These are phyloP conservation scores for Nasonia giraulti DNA, from an alignment of 1,140 invertebrate genomes.

Conservation along the genomic window DNA sequence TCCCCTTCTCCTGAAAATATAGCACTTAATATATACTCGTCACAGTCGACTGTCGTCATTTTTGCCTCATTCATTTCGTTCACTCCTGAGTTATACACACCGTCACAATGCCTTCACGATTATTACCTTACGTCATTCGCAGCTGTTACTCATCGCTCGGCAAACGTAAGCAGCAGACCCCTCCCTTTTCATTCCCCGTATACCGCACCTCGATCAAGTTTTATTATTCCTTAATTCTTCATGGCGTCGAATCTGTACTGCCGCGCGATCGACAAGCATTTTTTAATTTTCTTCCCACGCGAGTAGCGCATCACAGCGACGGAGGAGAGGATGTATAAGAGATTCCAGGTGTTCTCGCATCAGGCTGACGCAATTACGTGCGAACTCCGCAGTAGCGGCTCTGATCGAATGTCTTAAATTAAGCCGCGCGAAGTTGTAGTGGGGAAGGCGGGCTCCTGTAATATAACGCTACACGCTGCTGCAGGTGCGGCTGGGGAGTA, in stretches of 20 bases:
- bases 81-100: not conserved
- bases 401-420: conserved; percentile 28
- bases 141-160: not conserved
- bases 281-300: too few species aligned
- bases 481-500: conserved; percentile 9
- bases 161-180: not conserved
- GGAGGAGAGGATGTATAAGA: not conserved
- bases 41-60: not conserved
- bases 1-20: not conserved
- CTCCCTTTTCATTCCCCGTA: not conserved
- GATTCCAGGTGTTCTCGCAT: not conserved
- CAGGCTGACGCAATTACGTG: conserved; percentile 3
- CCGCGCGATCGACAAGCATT: too few species aligned
- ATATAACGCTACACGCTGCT: not conserved
- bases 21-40: not conserved
- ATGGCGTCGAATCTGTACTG: too few species aligned
- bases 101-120: not conserved
- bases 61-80: not conserved
- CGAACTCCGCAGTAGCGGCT: not conserved
- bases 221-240: too few species aligned
- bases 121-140: not conserved
- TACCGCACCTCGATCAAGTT: too few species aligned
- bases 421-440: too few species aligned
- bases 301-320: too few species aligned
- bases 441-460: not conserved